A percentile compares a stretch with the other conserved stretches of the same genome.
These are phyloP conservation scores for Drosophila sturtevanti DNA, from an alignment of 1,140 invertebrate species.

Conservation along the genomic window DNA sequence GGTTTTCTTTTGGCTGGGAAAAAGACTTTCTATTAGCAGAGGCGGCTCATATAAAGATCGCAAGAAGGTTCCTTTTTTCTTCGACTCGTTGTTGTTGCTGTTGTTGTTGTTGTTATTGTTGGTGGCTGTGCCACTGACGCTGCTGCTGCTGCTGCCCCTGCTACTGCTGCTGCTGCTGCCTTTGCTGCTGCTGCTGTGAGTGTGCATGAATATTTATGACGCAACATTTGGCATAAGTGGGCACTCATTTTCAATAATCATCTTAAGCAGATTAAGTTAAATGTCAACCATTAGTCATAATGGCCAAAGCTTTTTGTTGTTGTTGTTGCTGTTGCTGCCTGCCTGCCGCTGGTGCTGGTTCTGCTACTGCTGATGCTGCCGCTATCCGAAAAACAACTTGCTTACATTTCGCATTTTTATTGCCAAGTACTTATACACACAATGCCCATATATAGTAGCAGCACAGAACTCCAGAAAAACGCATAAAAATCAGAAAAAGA, in stretches of 20 bases:
- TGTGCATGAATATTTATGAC: constrained; percentile 81
- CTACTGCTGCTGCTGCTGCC: background rate
- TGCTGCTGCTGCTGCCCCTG: background rate
- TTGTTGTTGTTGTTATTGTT: background rate
- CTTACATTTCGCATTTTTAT: constrained; percentile 76
- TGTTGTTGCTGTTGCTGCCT: background rate
- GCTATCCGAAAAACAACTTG: constrained; percentile 47
- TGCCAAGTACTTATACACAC: constrained; percentile 57
- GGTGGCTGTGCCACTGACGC: too few species aligned
- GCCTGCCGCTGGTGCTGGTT: background rate
- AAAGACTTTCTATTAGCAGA: constrained; percentile 73
- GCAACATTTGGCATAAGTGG: constrained; percentile 79
- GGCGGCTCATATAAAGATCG: constrained; percentile 56
- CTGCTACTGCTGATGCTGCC: background rate
- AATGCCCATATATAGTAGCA: constrained; percentile 26
- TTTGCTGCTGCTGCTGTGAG: constrained; percentile 6
- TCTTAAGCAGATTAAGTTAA: constrained; percentile 81
- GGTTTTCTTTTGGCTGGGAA: constrained; percentile 17
- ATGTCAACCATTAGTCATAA: constrained; percentile 81
- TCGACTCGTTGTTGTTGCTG: background rate
- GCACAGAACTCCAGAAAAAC: constrained; percentile 38
- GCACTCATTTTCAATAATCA: constrained; percentile 81
- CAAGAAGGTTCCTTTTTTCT: constrained; percentile 9
- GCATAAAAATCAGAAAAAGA: constrained; percentile 68
- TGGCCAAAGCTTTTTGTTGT: constrained; percentile 59